Conservation (phyloP, 2,113 vertebrate species). For the Pachyramphus minor region DNA sequence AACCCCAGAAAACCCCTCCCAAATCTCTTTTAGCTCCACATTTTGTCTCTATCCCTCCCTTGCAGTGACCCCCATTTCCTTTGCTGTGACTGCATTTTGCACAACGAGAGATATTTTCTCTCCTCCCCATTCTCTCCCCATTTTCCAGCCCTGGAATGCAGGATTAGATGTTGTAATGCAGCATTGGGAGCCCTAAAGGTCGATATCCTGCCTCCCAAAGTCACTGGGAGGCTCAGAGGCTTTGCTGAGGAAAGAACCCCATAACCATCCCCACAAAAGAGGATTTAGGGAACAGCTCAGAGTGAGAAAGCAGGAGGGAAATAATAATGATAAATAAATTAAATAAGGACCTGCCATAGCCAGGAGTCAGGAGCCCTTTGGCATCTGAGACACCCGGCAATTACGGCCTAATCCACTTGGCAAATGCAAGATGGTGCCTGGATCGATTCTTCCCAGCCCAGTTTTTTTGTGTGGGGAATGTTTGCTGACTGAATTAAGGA, state of each 20-base stretch:
- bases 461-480: constrained; percentile 14
- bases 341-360: not conserved
- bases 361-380: not conserved
- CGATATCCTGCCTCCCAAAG: constrained; percentile 44
- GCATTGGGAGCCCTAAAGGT: not conserved
- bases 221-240: not conserved
- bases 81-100: not conserved
- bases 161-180: constrained; percentile 10
- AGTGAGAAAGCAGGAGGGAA: constrained; percentile 13
- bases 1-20: not conserved
- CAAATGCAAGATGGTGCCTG: constrained; percentile 50
- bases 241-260: constrained; percentile 31
- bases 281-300: constrained; percentile 30
- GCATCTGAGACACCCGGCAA: constrained; percentile 1
- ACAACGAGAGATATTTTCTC: not conserved
- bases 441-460: constrained; percentile 4
- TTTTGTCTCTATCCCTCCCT: not conserved
- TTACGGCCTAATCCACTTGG: constrained; percentile 62
- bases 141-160: constrained; percentile 38
- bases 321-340: constrained; percentile 35
- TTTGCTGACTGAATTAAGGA: constrained; percentile 58
- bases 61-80: not conserved
- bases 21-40: not conserved
- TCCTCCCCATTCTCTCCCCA: not conserved
- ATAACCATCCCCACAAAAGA: not conserved